Percentiles rank a stretch among this genome's conserved stretches.
These are phyloP conservation scores for Hyles lineata DNA, from an alignment of 2,888 invertebrate genomes.

Conservation along the genomic window DNA sequence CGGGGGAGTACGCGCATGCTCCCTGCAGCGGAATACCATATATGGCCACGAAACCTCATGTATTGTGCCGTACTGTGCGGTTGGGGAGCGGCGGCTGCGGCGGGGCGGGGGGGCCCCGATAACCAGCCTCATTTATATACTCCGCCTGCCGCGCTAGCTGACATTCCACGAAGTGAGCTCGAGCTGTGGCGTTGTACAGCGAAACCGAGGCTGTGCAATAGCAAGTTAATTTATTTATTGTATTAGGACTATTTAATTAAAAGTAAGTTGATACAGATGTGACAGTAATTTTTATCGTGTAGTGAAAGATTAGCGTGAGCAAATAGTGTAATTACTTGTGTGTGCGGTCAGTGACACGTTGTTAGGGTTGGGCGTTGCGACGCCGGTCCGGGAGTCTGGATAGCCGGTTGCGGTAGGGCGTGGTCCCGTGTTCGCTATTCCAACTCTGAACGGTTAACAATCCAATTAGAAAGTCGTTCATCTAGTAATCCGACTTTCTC, in stretches of 20 bases:
- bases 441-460: conserved; percentile 43
- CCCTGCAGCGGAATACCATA: conserved; percentile 85
- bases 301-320: conserved; percentile 58
- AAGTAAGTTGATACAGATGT: conserved; percentile 75
- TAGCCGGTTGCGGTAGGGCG: conserved; percentile 83
- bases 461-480: conserved; percentile 63
- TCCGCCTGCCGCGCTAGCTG: conserved; percentile 74
- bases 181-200: conserved; percentile 81
- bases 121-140: conserved; percentile 85
- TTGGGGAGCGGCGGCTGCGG: conserved; percentile 84
- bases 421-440: conserved; percentile 61
- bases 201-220: conserved; percentile 82
- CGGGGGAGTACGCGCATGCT: conserved; percentile 76
- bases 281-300: conserved; percentile 55
- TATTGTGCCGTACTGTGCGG: conserved; percentile 85
- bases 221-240: conserved; percentile 82
- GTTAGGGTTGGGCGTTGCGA: conserved; percentile 59
- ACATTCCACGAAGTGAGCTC: conserved; percentile 83
- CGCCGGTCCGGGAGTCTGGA: conserved; percentile 63
- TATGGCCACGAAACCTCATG: conserved; percentile 78
- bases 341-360: conserved; percentile 79
- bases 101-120: conserved; percentile 83
- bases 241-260: conserved; percentile 82
- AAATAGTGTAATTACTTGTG: conserved; percentile 65
- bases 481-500: conserved; percentile 64